Evolutionary conservation across 2,113 vertebrate species (phyloP).

Genomic region (Panthera uncia): DNA sequence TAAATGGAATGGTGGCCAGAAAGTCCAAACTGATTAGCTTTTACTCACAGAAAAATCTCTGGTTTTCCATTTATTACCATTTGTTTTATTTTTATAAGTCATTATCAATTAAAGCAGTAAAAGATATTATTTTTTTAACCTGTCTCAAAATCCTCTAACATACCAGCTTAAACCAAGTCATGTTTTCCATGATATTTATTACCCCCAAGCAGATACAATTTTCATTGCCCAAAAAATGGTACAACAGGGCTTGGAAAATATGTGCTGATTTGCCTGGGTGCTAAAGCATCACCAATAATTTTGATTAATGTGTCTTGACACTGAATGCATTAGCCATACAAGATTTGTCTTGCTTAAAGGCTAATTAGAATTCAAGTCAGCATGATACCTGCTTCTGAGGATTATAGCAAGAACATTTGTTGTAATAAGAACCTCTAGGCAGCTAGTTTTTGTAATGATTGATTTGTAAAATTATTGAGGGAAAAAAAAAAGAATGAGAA

Average conservation of each 20-base stretch:
- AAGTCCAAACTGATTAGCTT: slow-evolving; percentile 70
- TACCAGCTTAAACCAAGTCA: slow-evolving; percentile 55
- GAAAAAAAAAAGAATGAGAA: slow-evolving; percentile 33
- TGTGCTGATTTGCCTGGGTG: slow-evolving; percentile 70
- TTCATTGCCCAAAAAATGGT: slow-evolving; percentile 71
- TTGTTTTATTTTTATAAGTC: slow-evolving; percentile 76
- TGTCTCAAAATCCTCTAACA: slow-evolving; percentile 56
- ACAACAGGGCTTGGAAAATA: slow-evolving; percentile 56
- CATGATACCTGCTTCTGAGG: slow-evolving; percentile 77
- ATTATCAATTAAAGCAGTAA: slow-evolving; percentile 74
- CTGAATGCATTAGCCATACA: slow-evolving; percentile 71
- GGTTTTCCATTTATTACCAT: slow-evolving; percentile 78
- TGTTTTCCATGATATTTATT: slow-evolving; percentile 71
- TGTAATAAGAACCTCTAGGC: slow-evolving; percentile 63
- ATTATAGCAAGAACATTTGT: slow-evolving; percentile 77
- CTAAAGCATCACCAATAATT: slow-evolving; percentile 77
- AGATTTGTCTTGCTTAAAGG: slow-evolving; percentile 75
- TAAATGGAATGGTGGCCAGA: slow-evolving; percentile 41
- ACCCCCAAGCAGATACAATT: slow-evolving; percentile 62
- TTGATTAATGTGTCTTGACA: slow-evolving; percentile 80
- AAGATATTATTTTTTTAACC: slow-evolving; percentile 69
- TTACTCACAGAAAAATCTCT: slow-evolving; percentile 74
- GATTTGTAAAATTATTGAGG: slow-evolving; percentile 71
- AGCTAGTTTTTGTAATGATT: slow-evolving; percentile 72
- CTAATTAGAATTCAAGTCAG: slow-evolving; percentile 82